Evolutionary conservation across 2,888 invertebrate genomes (phyloP).

Genomic region (Allolobophora icterica): DNA sequence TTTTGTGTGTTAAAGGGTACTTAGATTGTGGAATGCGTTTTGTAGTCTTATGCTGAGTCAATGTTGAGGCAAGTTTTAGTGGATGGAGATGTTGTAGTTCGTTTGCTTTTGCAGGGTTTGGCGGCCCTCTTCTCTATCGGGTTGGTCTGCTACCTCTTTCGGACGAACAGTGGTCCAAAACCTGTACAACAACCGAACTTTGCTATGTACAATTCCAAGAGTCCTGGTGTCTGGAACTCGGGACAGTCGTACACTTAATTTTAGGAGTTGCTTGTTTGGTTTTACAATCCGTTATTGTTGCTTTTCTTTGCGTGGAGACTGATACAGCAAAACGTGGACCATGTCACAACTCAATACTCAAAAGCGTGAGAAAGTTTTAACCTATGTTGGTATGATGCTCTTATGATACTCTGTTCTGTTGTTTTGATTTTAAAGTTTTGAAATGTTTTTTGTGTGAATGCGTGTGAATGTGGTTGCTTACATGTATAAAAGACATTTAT

Average conservation of each 20-base stretch:
- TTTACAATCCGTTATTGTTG: background rate
- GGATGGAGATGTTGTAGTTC: too few relatives aligned
- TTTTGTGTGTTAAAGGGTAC: background rate
- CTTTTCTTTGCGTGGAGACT: background rate
- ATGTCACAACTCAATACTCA: background rate
- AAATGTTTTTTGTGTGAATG: background rate
- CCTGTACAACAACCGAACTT: background rate
- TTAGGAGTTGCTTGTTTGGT: background rate
- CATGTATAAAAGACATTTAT: background rate
- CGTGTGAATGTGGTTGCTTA: background rate
- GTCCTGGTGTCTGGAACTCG: background rate
- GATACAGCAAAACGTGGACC: background rate
- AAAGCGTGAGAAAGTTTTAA: background rate
- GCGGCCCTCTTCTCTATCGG: background rate
- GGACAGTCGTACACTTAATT: constrained; percentile 11
- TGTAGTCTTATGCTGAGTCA: background rate
- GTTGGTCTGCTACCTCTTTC: background rate
- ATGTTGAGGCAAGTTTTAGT: too few relatives aligned
- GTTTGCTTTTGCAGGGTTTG: background rate
- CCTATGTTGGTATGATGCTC: too few relatives aligned
- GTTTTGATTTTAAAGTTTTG: background rate
- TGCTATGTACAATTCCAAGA: background rate
- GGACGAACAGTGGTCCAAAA: background rate
- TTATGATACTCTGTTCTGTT: background rate
- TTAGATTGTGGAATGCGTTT: background rate